Evolutionary conservation across 2,888 invertebrate species (phyloP).

Genomic region (Ctenicera cuprea): DNA sequence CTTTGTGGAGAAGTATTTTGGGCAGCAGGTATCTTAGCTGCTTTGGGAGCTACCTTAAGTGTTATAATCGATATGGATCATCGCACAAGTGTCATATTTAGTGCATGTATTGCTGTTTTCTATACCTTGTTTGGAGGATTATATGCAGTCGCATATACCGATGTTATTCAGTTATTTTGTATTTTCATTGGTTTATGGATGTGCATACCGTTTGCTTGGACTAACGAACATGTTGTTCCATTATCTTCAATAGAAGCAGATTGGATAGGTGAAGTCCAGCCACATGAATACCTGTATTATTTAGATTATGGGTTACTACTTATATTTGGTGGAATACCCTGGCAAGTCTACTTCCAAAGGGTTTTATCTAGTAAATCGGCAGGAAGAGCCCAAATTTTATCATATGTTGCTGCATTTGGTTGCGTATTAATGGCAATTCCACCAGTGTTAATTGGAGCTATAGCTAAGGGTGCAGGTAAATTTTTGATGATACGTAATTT

Average conservation of each 20-base stretch:
- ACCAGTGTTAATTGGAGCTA: constrained; percentile 96
- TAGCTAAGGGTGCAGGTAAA: constrained; percentile 95
- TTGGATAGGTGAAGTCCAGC: constrained; percentile 90
- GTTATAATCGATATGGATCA: constrained; percentile 98
- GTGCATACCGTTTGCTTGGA: constrained; percentile 97
- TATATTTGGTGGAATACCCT: constrained; percentile 97
- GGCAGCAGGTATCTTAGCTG: constrained; percentile 98
- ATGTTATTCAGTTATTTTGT: constrained; percentile 98
- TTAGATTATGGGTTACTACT: constrained; percentile 92
- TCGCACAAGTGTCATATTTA: constrained; percentile 93
- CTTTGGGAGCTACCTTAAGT: constrained; percentile 95
- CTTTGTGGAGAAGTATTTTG: constrained; percentile 99
- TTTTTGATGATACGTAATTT: constrained; percentile 46
- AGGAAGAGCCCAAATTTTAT: constrained; percentile 92
- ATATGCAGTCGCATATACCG: constrained; percentile 98
- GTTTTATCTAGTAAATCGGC: constrained; percentile 98
- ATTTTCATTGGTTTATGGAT: constrained; percentile 99
- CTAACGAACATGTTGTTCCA: constrained; percentile 88
- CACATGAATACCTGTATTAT: constrained; percentile 86
- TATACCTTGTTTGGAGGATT: constrained; percentile 98
- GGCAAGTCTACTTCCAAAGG: constrained; percentile 99
- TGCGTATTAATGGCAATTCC: constrained; percentile 98
- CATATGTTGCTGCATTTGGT: constrained; percentile 96
- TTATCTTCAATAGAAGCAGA: constrained; percentile 89
- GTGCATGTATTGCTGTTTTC: constrained; percentile 96